These are phyloP conservation scores for Microchrysa polita DNA, from an alignment of 2,888 invertebrate genomes.

Conservation along the genomic window DNA sequence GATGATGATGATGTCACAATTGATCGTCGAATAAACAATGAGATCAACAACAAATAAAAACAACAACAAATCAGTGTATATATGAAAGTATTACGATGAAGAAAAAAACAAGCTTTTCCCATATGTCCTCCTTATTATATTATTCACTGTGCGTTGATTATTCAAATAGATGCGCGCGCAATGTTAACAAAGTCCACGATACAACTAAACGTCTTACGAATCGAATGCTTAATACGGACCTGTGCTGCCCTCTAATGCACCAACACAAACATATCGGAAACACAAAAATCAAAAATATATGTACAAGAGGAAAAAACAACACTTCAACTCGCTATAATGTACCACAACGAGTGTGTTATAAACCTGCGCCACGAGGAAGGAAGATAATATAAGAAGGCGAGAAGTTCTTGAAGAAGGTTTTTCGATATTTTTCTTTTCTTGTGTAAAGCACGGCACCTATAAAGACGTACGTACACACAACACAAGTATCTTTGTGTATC, in stretches of 20 bases:
- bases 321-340: not conserved
- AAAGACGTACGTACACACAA: no score
- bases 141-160: slow-evolving; percentile 43
- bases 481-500: no score
- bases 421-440: slow-evolving; percentile 22
- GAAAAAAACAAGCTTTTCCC: slow-evolving; percentile 38
- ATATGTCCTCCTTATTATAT: slow-evolving; percentile 42
- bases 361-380: slow-evolving; percentile 27
- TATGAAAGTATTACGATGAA: slow-evolving; percentile 11
- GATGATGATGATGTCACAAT: slow-evolving; percentile 36
- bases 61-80: slow-evolving; percentile 21
- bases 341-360: not conserved
- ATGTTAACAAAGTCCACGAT: slow-evolving; percentile 65
- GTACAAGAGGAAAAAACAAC: not conserved
- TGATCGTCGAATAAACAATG: slow-evolving; percentile 40
- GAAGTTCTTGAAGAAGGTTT: slow-evolving; percentile 33
- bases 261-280: slow-evolving; percentile 10
- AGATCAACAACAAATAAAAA: slow-evolving; percentile 34
- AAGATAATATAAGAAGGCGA: no score
- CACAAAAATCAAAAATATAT: not conserved
- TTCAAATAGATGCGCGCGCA: slow-evolving; percentile 60
- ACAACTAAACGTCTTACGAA: slow-evolving; percentile 65
- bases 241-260: slow-evolving; percentile 55
- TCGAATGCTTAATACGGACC: slow-evolving; percentile 64
- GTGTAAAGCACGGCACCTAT: slow-evolving; percentile 30